Percentiles rank a stretch among this genome's conserved stretches.
phyloP scores from a whole-genome alignment of 2,113 vertebrate species.

The Rhabdomys dilectus region DNA sequence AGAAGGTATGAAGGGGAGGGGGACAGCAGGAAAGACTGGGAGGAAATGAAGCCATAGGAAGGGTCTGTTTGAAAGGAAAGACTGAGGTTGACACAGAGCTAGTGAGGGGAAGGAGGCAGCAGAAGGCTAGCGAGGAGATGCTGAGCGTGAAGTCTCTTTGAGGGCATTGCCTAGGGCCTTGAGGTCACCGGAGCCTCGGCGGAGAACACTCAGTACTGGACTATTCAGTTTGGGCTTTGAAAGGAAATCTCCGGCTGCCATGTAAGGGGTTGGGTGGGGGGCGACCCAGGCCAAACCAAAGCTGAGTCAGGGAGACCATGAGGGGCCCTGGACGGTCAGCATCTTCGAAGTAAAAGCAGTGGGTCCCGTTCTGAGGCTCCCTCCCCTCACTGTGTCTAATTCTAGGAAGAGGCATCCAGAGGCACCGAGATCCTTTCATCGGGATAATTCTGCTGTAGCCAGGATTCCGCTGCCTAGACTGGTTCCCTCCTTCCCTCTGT shows the following conservation, averaged over 20 bases:
- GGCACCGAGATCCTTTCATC: too few species aligned
- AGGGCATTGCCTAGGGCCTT: background rate
- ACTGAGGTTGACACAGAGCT: background rate
- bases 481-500: background rate
- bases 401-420: background rate
- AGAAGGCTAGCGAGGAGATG: too few species aligned
- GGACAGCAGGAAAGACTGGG: background rate
- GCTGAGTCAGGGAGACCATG: background rate
- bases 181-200: background rate
- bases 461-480: background rate
- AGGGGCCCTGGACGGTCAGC: background rate
- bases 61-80: background rate
- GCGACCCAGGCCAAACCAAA: background rate
- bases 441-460: background rate
- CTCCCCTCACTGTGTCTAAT: too few species aligned
- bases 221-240: background rate
- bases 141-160: background rate
- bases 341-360: background rate
- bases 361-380: background rate
- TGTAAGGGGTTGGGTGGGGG: too few species aligned
- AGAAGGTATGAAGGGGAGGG: background rate
- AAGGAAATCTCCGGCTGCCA: fast-evolving
- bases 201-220: background rate
- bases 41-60: background rate
- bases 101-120: fast-evolving